Evolutionary conservation across 2,888 invertebrate species (phyloP).

Genomic region (Tetropium fuscum): DNA sequence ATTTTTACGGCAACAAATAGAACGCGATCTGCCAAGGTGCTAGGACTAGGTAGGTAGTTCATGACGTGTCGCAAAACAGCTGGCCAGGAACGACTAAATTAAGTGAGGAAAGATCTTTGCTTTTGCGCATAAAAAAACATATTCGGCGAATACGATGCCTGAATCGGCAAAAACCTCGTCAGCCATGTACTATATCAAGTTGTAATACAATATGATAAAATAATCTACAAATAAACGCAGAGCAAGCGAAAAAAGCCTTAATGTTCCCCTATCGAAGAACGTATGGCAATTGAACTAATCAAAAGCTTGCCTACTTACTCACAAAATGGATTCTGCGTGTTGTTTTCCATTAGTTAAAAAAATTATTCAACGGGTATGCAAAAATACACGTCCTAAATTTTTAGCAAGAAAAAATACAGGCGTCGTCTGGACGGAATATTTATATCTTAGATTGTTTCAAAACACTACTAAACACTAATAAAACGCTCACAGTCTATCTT

Average conservation of each 20-base stretch:
- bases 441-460: slow-evolving; percentile 44
- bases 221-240: slow-evolving; percentile 48
- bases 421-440: slow-evolving; percentile 48
- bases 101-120: slow-evolving; percentile 30
- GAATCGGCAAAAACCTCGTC: slow-evolving; percentile 37
- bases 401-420: slow-evolving; percentile 44
- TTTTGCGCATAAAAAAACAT: slow-evolving; percentile 43
- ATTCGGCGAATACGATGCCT: slow-evolving; percentile 37
- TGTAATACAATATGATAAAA: slow-evolving; percentile 44
- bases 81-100: slow-evolving; percentile 30
- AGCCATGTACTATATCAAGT: slow-evolving; percentile 43
- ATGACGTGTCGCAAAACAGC: slow-evolving; percentile 11
- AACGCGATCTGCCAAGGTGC: slow-evolving; percentile 27
- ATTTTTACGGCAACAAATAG: slow-evolving; percentile 15
- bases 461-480: not conserved
- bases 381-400: slow-evolving; percentile 46
- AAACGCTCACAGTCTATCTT: slow-evolving; percentile 44
- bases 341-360: slow-evolving; percentile 44
- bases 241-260: slow-evolving; percentile 53
- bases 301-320: slow-evolving; percentile 52
- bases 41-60: slow-evolving; percentile 14
- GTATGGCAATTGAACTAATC: slow-evolving; percentile 53
- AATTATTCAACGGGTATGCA: slow-evolving; percentile 45
- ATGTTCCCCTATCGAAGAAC: slow-evolving; percentile 42
- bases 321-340: slow-evolving; percentile 60